Evolutionary conservation across 2,113 vertebrate species (phyloP).

Genomic region (Steatornis caripensis): DNA sequence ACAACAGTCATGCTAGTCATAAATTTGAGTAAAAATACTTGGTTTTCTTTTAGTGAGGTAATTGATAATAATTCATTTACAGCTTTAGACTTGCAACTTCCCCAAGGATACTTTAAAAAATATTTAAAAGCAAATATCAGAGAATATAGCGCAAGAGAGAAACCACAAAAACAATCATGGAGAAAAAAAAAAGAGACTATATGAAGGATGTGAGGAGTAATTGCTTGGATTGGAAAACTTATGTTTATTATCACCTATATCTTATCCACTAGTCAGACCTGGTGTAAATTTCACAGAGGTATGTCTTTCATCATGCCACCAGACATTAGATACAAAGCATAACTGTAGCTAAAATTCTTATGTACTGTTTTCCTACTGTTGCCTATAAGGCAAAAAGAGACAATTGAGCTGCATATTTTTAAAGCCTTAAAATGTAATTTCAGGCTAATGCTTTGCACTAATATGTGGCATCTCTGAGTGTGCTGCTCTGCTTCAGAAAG

Average conservation of each 20-base stretch:
- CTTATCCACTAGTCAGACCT: neutral
- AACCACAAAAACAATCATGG: neutral
- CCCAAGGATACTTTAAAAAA: neutral
- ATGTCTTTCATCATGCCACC: neutral
- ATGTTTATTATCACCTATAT: neutral
- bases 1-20: neutral
- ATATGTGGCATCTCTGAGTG: neutral
- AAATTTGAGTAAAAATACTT: neutral
- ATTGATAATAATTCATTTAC: neutral
- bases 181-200: neutral
- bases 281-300: neutral
- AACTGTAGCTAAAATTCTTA: slow-evolving; percentile 35
- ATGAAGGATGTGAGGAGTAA: neutral
- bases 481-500: neutral
- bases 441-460: neutral
- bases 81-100: neutral
- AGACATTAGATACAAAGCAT: neutral
- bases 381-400: slow-evolving; percentile 29
- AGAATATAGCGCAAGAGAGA: neutral
- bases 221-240: neutral
- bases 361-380: slow-evolving; percentile 9
- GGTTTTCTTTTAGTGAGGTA: neutral
- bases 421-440: slow-evolving; percentile 46
- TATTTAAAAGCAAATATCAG: neutral
- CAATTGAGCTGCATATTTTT: neutral